phyloP scores from a whole-genome alignment of 2,888 invertebrate genomes.

The Chirona hameri region DNA sequence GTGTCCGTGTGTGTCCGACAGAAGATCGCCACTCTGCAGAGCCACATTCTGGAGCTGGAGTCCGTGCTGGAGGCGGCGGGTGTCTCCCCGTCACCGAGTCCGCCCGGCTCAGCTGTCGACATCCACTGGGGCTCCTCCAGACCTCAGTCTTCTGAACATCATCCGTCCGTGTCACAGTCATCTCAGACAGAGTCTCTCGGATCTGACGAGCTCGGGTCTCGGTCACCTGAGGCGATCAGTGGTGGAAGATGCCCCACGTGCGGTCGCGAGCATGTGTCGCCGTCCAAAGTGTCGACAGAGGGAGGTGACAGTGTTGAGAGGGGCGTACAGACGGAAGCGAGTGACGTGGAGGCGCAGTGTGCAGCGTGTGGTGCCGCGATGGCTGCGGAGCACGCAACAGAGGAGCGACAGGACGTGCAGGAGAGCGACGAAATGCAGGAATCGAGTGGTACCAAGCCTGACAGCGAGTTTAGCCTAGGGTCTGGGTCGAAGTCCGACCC shows the following conservation, averaged over 20 bases:
- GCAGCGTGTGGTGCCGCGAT: no score
- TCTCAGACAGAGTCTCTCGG: background rate
- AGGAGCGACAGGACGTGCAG: slow-evolving; percentile 31
- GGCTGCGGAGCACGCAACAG: no score
- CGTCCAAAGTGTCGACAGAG: no score
- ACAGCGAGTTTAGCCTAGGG: background rate
- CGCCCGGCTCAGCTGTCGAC: background rate
- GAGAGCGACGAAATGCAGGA: slow-evolving; percentile 35
- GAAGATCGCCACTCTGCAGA: background rate
- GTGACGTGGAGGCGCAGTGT: no score
- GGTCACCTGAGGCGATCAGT: no score
- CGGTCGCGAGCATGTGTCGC: no score
- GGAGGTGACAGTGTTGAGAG: no score
- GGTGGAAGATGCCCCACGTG: no score
- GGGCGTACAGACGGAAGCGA: no score
- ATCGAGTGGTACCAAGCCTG: background rate
- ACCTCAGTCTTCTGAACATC: no score
- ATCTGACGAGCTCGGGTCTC: no score
- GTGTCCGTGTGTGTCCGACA: background rate
- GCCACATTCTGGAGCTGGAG: background rate
- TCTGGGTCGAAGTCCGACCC: no score
- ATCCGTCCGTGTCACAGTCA: background rate
- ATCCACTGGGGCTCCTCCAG: slow-evolving; percentile 22
- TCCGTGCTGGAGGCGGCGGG: background rate
- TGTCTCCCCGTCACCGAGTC: background rate